These are phyloP conservation scores for Eriosoma lanigerum DNA, from an alignment of 1,140 invertebrate species.

Conservation along the genomic window DNA sequence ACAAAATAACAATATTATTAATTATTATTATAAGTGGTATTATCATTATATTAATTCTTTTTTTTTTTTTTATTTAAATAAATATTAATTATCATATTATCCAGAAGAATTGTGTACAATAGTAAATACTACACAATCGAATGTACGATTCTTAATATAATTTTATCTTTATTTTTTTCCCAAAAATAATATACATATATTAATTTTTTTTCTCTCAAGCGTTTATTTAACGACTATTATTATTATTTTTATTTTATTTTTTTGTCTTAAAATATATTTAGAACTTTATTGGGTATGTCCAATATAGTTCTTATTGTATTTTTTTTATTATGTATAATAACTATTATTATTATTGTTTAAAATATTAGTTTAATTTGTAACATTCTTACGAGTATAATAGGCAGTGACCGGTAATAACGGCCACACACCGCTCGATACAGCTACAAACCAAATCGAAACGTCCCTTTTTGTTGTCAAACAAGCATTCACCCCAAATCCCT, in stretches of 20 bases:
- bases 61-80: not conserved
- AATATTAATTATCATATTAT: not conserved
- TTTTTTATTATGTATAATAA: not conserved
- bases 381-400: slow-evolving; percentile 7
- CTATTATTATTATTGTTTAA: slow-evolving; percentile 11
- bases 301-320: not conserved
- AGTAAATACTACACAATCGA: too few relatives aligned
- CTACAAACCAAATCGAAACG: slow-evolving; percentile 45
- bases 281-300: too few relatives aligned
- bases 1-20: not conserved
- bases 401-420: not conserved
- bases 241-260: too few relatives aligned
- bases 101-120: too few relatives aligned
- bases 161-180: too few relatives aligned
- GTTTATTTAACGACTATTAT: too few relatives aligned
- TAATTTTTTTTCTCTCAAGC: too few relatives aligned
- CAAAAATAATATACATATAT: too few relatives aligned
- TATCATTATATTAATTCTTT: not conserved
- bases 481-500: not conserved
- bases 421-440: slow-evolving; percentile 23
- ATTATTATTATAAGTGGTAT: not conserved
- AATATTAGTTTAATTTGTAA: slow-evolving; percentile 27
- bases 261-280: too few relatives aligned
- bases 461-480: not conserved
- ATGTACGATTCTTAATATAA: too few relatives aligned